These are phyloP conservation scores for Poeciliopsis paucimaculata DNA, from an alignment of 2,797 vertebrate genomes.

Conservation along the genomic window DNA sequence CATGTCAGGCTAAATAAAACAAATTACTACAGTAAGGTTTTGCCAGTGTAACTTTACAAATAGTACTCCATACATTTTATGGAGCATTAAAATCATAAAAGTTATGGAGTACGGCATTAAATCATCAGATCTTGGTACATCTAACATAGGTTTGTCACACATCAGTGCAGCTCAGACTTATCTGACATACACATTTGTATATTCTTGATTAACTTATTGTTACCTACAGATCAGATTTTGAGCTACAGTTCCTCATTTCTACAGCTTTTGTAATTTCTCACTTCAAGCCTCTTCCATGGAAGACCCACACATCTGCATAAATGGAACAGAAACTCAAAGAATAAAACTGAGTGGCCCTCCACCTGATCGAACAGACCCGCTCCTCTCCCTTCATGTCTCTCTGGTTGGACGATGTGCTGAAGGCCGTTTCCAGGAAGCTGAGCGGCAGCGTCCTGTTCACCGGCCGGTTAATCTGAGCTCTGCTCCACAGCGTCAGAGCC, in stretches of 20 bases:
- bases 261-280: not conserved
- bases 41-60: too few relatives aligned
- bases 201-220: not conserved
- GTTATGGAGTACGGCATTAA: not conserved
- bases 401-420: slow-evolving; percentile 75
- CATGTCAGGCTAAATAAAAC: too few relatives aligned
- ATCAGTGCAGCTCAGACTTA: not conserved
- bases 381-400: slow-evolving; percentile 78
- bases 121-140: too few relatives aligned
- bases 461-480: slow-evolving; percentile 86
- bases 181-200: not conserved
- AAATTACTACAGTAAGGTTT: too few relatives aligned
- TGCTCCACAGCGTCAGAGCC: slow-evolving; percentile 84
- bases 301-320: not conserved
- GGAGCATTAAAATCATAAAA: not conserved
- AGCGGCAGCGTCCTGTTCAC: slow-evolving; percentile 92
- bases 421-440: slow-evolving; percentile 87
- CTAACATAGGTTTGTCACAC: not conserved
- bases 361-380: slow-evolving; percentile 78
- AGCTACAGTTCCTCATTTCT: not conserved
- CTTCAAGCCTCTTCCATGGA: not conserved
- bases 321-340: not conserved
- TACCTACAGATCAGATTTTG: not conserved
- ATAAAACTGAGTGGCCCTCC: not conserved
- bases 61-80: too few relatives aligned